Conservation (phyloP, 2,888 invertebrate species). For the Lepidocyrtoides sp. region DNA sequence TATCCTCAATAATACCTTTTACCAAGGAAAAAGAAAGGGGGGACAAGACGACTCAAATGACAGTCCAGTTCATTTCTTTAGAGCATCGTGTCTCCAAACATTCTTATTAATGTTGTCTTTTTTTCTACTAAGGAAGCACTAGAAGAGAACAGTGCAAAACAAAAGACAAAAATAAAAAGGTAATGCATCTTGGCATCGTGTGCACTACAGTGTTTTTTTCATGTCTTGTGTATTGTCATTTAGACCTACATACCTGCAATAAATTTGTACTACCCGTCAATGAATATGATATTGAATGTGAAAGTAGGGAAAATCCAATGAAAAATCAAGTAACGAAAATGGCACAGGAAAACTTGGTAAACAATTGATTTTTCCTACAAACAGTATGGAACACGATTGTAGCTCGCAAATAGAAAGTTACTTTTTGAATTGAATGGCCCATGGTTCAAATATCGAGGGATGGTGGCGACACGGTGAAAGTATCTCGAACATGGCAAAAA, state of each 20-base stretch:
- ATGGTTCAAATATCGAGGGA: no score
- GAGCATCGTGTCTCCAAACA: not conserved
- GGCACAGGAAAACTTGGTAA: not conserved
- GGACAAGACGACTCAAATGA: not conserved
- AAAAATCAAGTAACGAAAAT: constrained; percentile 50
- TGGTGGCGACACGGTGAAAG: no score
- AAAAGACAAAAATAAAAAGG: constrained; percentile 24
- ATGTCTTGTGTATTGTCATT: not conserved
- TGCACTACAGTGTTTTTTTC: no score
- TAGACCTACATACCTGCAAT: no score
- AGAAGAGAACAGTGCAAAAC: not conserved
- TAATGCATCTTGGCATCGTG: constrained; percentile 12
- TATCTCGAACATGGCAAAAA: no score
- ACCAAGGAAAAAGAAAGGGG: not conserved
- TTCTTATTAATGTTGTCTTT: not conserved
- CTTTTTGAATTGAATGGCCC: no score
- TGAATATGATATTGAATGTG: not conserved
- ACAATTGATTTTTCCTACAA: constrained; percentile 30
- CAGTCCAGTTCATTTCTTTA: not conserved
- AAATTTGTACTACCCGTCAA: no score
- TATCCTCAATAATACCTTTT: constrained; percentile 54
- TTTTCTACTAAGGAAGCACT: not conserved
- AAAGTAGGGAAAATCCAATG: constrained; percentile 44
- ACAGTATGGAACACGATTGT: not conserved
- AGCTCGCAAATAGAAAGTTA: constrained; percentile 24